These are phyloP conservation scores for Hydropotes inermis DNA, from an alignment of 2,113 vertebrate species.

Conservation along the genomic window DNA sequence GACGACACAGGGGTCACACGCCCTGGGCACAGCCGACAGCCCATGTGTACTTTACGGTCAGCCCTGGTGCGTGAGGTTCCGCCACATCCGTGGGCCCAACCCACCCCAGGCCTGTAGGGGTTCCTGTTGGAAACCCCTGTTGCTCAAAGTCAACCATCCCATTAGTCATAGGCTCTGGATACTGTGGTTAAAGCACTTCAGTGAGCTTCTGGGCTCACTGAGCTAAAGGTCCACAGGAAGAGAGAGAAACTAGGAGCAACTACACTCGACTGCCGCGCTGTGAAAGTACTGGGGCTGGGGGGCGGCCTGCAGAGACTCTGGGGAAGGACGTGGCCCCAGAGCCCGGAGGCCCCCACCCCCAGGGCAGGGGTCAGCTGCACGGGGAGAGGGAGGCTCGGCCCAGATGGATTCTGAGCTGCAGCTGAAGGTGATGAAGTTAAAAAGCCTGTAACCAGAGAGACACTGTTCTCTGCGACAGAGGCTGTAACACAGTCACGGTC, in stretches of 20 bases:
- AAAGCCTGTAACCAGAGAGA: not conserved
- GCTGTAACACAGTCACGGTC: not conserved
- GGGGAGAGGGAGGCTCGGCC: not conserved
- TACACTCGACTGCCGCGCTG: not conserved
- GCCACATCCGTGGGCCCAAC: not conserved
- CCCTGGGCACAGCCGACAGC: not conserved
- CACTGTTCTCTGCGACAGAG: not conserved
- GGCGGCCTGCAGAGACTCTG: fast-evolving
- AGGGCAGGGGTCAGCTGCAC: fast-evolving
- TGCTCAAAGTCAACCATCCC: too few species aligned
- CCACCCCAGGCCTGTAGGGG: not conserved
- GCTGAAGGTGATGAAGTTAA: not conserved
- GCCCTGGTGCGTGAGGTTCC: not conserved
- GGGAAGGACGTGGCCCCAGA: not conserved
- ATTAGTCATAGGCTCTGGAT: not conserved
- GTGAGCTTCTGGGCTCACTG: not conserved
- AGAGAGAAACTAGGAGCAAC: not conserved
- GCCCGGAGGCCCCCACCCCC: not conserved
- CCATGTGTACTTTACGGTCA: not conserved
- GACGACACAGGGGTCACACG: not conserved
- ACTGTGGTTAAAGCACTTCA: not conserved
- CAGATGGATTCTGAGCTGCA: not conserved
- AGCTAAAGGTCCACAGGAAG: not conserved
- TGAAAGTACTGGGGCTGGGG: not conserved
- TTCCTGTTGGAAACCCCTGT: not conserved